Base-by-base conservation (phyloP, 2,797 vertebrate species). In the Potorous gilbertii region DNA sequence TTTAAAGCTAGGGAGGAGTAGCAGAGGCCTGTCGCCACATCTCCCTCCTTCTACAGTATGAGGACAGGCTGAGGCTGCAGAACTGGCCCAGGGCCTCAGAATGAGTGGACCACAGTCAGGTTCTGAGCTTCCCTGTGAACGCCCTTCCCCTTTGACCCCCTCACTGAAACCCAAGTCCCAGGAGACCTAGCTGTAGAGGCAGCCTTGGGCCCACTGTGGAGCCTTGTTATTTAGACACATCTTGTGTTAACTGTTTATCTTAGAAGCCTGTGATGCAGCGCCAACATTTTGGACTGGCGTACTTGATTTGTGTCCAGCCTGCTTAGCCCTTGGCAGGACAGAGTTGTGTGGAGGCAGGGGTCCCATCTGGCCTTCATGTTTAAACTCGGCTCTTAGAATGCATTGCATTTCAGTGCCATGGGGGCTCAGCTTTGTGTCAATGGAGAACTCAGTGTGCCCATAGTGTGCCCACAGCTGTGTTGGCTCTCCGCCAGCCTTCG, bases 21-120 rank as follows among this genome's bases (percentile, higher is more conserved):
- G 34, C 62, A 13, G 59, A n/a, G 13, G 12, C 59, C 3, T 29
- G 59, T 34, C 0, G 13, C 31, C 59, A 59, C 4, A 14, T 31
- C 3, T 4, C 34, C 14, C 16, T 18, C 27, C 56, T 57, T 2
- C 28, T 3, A 10, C 27, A 57, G 56, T 9, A 6, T 29, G 56
- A 28, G 29, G 56, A 29, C 8, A 12, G 56, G 5, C 56, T 24
- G 21, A 27, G 56, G 24, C 56, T 56, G 56, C 21, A 2, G 56
- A 24, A 56, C 56, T 56, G 57, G 57, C 57, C 9, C 29, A 11
- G 9, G 34, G n/a, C 16, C 62, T 5, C 66, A 81, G 66, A 24
- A n/a, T 6, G 18, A 40, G n/a, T 1, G 18, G n/a, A 1, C 0
- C 0, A n/a, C 34, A 2, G 62, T n/a, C 13, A n/a, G 31, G 62